Base-by-base conservation (phyloP, 2,888 invertebrate genomes). In the Spodoptera littoralis region DNA sequence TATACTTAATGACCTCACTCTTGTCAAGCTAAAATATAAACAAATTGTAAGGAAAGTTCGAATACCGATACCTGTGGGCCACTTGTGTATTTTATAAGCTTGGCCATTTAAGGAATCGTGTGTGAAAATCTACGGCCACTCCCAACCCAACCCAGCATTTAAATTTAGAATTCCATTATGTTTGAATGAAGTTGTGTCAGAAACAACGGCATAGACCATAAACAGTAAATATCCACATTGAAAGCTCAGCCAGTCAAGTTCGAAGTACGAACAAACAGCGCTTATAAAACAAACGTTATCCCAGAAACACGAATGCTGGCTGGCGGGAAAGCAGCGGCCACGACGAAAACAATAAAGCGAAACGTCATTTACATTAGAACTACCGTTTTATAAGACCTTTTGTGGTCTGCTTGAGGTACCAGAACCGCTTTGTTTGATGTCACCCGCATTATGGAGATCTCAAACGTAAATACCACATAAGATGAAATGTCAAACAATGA, bases 251-350 rank as follows among this genome's bases (percentile, higher is more conserved):
- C 47, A 67, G 58, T 45, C 65, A 63, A 52, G 30, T 52, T 52
- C 24, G 42, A 59, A 63, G 30, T 52, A 52, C 18, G 42, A 60
- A 63, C 55, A 70, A 71, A 66, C 69, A 51, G 64, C 60, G 64
- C 48, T 63, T 70, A 74, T 77, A 78, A 75, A 71, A 75, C 58
- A 49, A 75, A 72, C 66, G 47, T 52, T 81, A 82, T 80, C 77
- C 83, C 77, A 82, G 77, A 77, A 81, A 84, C 83, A 79, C 78
- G 65, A 80, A 81, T 82, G 77, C 66, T 67, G 74, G 50, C 61
- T 51, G 61, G 77, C 79, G 79, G 82, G 82, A 86, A 86, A 85
- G 79, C 63, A 59, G 66, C 59, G 65, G 74, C 73, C 71, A 70
- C 76, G 64, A 72, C 64, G 70, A 73, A 81, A 77, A 82, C 80